Evolutionary conservation across 1,140 invertebrate species (phyloP).

Genomic region (Lepidurus couesii): DNA sequence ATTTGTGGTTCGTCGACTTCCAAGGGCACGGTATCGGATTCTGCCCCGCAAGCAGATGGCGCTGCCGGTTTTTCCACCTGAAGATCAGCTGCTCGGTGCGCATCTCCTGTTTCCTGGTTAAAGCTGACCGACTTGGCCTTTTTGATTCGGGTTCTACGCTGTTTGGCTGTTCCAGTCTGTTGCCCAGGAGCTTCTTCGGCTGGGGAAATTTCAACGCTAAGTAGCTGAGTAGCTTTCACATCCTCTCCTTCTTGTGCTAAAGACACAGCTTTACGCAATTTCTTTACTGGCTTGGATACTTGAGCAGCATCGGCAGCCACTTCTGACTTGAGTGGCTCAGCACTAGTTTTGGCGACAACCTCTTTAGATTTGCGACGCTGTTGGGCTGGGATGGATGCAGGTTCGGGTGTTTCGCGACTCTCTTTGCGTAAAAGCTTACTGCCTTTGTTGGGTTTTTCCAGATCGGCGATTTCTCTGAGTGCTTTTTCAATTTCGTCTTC

Average conservation of each 20-base stretch:
- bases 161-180: neutral
- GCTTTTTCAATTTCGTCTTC: slow-evolving; percentile 58
- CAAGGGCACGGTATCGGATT: neutral
- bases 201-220: neutral
- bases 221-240: neutral
- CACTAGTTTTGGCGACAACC: neutral
- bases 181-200: neutral
- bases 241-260: neutral
- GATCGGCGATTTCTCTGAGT: slow-evolving; percentile 51
- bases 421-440: slow-evolving; percentile 6
- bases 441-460: slow-evolving; percentile 45
- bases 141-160: slow-evolving; percentile 31
- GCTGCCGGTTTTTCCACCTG: neutral
- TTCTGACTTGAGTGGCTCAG: neutral
- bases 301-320: neutral
- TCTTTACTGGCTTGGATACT: slow-evolving; percentile 22
- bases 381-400: slow-evolving; percentile 5
- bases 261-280: slow-evolving; percentile 27
- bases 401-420: slow-evolving; percentile 28
- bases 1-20: neutral
- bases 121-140: slow-evolving; percentile 33
- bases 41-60: neutral
- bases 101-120: slow-evolving; percentile 27
- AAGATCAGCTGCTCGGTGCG: neutral
- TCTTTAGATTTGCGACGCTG: slow-evolving; percentile 9